Conservation (phyloP, 2,888 invertebrate species). For the Nomada ruficornis region DNA sequence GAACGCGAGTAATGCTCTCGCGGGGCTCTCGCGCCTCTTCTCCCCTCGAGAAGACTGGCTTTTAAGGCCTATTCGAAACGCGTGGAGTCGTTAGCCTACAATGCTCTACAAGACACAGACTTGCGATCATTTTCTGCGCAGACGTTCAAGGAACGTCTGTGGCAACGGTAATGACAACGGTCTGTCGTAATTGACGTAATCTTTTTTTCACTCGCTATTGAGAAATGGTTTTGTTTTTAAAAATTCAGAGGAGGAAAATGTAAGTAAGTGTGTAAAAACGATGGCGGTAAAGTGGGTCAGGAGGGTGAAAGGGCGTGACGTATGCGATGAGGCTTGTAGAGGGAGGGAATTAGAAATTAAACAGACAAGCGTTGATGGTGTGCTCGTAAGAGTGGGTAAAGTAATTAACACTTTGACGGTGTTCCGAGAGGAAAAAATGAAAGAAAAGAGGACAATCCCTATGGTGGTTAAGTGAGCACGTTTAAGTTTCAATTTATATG, state of each 20-base stretch:
- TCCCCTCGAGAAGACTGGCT: slow-evolving; percentile 7
- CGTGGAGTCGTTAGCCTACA: background rate
- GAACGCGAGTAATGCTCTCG: slow-evolving; percentile 42
- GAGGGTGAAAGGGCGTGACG: too few species aligned
- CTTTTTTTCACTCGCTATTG: background rate
- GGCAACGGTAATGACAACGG: background rate
- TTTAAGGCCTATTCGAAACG: slow-evolving; percentile 10
- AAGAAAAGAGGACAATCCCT: background rate
- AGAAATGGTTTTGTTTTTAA: background rate
- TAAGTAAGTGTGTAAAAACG: background rate
- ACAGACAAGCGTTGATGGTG: background rate
- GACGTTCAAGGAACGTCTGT: background rate
- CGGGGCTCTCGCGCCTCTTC: slow-evolving; percentile 21
- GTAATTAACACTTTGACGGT: background rate
- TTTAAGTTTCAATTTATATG: background rate
- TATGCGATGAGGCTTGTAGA: too few species aligned
- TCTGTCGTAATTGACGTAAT: background rate
- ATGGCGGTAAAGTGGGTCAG: background rate
- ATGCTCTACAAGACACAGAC: background rate
- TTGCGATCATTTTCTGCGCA: background rate
- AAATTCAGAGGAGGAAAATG: background rate
- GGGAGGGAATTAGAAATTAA: background rate
- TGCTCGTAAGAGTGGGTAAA: background rate
- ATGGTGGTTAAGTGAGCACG: background rate
- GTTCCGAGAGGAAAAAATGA: background rate